phyloP scores from a whole-genome alignment of 2,888 invertebrate genomes.

The Mantis religiosa region DNA sequence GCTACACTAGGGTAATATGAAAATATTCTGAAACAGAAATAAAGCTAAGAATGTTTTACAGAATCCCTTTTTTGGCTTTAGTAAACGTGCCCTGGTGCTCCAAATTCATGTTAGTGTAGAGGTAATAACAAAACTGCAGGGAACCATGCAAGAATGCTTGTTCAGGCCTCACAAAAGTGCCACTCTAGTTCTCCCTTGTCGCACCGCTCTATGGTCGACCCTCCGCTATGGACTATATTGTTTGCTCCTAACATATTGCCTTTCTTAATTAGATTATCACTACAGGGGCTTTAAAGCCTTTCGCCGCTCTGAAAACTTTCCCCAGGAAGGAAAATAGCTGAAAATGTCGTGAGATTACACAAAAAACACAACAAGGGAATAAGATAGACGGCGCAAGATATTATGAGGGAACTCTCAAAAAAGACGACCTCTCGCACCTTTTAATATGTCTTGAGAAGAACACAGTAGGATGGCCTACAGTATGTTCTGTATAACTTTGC shows the following conservation, averaged over 20 bases:
- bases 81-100: neutral
- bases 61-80: neutral
- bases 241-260: constrained; percentile 21
- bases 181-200: neutral
- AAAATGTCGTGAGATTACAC: neutral
- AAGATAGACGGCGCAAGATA: neutral
- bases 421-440: neutral
- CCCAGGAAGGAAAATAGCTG: neutral
- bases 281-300: neutral
- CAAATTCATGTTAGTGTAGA: neutral
- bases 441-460: neutral
- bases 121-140: neutral
- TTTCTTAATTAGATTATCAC: constrained; percentile 23
- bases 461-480: neutral
- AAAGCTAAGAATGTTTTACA: too few species aligned
- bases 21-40: too few species aligned
- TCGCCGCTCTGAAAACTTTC: constrained; percentile 1
- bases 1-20: too few species aligned
- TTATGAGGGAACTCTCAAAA: neutral
- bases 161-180: neutral
- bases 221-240: constrained; percentile 9
- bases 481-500: neutral
- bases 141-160: neutral
- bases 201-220: neutral
- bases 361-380: neutral